Evolutionary conservation across 2,797 vertebrate genomes (phyloP).

Genomic region (Platyrinchus mystaceus): DNA sequence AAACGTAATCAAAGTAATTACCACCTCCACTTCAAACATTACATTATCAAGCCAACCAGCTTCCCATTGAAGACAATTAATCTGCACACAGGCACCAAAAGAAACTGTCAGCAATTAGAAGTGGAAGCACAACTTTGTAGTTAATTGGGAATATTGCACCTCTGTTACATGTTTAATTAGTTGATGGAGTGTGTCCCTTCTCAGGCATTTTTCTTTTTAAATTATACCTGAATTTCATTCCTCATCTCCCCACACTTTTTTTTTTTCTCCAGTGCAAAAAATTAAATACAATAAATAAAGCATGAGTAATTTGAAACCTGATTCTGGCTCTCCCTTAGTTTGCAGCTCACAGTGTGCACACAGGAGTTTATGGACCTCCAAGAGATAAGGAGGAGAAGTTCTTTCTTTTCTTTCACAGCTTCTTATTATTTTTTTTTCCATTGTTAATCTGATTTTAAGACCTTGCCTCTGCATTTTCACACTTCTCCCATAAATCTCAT

Average conservation of each 20-base stretch:
- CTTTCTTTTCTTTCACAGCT: not conserved
- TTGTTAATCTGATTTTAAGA: constrained; percentile 36
- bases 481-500: constrained; percentile 24
- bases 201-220: constrained; percentile 10
- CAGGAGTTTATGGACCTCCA: not conserved
- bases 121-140: constrained; percentile 37
- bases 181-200: constrained; percentile 32
- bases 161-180: constrained; percentile 55
- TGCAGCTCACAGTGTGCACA: not conserved
- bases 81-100: constrained; percentile 22
- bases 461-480: constrained; percentile 18
- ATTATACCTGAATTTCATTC: not conserved
- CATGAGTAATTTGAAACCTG: not conserved
- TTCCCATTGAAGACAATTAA: constrained; percentile 46
- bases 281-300: not conserved
- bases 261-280: not conserved
- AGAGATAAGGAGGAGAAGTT: not conserved
- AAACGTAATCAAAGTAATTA: constrained; percentile 39
- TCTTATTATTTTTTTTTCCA: not conserved
- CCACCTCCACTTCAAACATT: constrained; percentile 30
- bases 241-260: not conserved
- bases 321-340: not conserved
- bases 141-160: constrained; percentile 57
- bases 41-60: constrained; percentile 34
- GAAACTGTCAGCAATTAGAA: constrained; percentile 63